phyloP scores from a whole-genome alignment of 2,113 vertebrate species.

The Ammospiza caudacuta region DNA sequence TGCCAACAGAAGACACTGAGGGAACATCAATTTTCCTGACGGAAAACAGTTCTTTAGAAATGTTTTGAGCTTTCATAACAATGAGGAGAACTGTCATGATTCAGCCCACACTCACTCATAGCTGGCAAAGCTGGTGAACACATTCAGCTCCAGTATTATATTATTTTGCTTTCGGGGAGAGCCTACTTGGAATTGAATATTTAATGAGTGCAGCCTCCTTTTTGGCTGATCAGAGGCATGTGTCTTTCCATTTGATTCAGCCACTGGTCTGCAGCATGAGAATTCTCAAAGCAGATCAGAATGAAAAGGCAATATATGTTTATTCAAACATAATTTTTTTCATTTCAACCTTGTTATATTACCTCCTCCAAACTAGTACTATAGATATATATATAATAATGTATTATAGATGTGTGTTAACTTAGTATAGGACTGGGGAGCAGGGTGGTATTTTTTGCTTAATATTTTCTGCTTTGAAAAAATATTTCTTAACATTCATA shows the following conservation, averaged over 20 bases:
- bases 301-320: background rate
- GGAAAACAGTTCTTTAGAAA: background rate
- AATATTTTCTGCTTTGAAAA: background rate
- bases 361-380: background rate
- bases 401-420: background rate
- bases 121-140: background rate
- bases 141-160: background rate
- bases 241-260: background rate
- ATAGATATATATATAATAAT: no score
- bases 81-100: background rate
- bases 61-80: conserved; percentile 13
- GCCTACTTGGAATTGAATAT: background rate
- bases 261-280: background rate
- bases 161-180: background rate
- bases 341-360: background rate
- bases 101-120: background rate
- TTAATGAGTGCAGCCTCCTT: background rate
- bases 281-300: background rate
- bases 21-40: background rate
- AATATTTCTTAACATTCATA: background rate
- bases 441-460: background rate
- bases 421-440: background rate
- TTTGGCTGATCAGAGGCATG: background rate
- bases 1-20: background rate
- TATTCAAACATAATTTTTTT: background rate